Base-by-base conservation (phyloP, 2,113 vertebrate species). In the Mus spicilegus region DNA sequence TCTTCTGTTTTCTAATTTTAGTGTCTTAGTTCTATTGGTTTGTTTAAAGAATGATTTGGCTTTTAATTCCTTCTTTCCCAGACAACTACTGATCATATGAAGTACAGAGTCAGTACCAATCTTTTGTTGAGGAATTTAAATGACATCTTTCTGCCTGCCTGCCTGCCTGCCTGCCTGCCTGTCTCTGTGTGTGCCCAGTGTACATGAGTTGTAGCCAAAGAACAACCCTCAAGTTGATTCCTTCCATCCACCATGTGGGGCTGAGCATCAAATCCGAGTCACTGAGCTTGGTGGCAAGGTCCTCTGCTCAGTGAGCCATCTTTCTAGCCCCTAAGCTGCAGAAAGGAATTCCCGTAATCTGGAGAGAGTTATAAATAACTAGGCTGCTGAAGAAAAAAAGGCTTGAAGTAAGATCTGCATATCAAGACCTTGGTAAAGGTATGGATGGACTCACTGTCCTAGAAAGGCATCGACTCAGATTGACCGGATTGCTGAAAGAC, bases 1-100 rank as follows among this genome's bases (percentile, higher is more conserved):
- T 90, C 30, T 96, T 93, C 90, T 58, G 30, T 76, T 94, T 91
- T 72, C 3, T 85, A 95, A 93, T 36, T 70, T 93, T 33, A 85
- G 3, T 90, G 70, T 73, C 39, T 95, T 42, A 63, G 0, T 94
- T 93, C 94, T 94, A 82, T 88, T 91, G 69, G 28, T 95, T 95
- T 5, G 63, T 80, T 94, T 58, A 87, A 87, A 90, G 49, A 14
- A 86, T 89, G 24, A 20, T 67, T 72, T 69, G 28, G 30, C 30
- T 89, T 90, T 96, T 73, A 39, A 75, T 95, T 92, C 12, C 39
- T 92, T 22, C 16, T 92, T 95, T 26, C 5, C 58, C 72, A 90
- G 93, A 85, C n/a, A 7, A 46, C 22, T 72, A 75, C 9, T 77
- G 76, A 73, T 19, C 26, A 28, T 54, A 19, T 70, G 49, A 95